Evolutionary conservation across 2,888 invertebrate species (phyloP), one percentile per base, ranked within the genome.

Genomic region (Uropetala carovei): DNA sequence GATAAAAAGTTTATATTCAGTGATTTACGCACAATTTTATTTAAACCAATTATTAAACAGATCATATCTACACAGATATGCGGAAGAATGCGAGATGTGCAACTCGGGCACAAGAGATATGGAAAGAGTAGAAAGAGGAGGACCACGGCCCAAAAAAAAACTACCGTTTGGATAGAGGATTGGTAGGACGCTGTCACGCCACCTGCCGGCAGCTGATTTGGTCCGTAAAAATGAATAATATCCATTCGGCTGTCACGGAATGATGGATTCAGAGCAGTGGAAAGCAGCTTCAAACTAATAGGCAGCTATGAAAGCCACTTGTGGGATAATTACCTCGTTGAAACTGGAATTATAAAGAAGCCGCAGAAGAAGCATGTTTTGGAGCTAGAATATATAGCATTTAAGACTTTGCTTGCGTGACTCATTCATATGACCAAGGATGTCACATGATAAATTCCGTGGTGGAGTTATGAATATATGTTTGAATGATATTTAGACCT

Each of bases 161-260:
- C 43, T 43, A 43, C 9, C 22, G 22, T 75, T 27, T 75, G 7
- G 60, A 59, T 30, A 43, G 16, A 30, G 30, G 59, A 9, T 27
- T 16, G 30, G 60, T 13, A 30, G 16, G 60, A 27, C 13, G 27
- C 4, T 16, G 60, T 16, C 16, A 14, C 14, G 16, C 22, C 86
- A 86, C 60, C 86, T 60, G 86, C 86, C 60, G 86, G 60, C 86
- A 86, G 30, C 27, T 86, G 86, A 86, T 27, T 16, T 86, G 30
- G 30, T 22, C 27, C 22, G 13, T 75, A 22, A 27, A 27, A 14
- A 27, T 75, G 75, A 27, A 60, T 27, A 86, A 86, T 11, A 60
- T 16, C 18, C 60, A 27, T 68, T 85, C 85, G 27, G 22, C 18
- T 27, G 60, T 60, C 59, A 59, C 60, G 86, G 18, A 86, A 86